A percentile compares a stretch with the other conserved stretches of the same genome.
Conservation (phyloP, 2,113 vertebrate genomes). For the Rhodinocichla rosea region DNA sequence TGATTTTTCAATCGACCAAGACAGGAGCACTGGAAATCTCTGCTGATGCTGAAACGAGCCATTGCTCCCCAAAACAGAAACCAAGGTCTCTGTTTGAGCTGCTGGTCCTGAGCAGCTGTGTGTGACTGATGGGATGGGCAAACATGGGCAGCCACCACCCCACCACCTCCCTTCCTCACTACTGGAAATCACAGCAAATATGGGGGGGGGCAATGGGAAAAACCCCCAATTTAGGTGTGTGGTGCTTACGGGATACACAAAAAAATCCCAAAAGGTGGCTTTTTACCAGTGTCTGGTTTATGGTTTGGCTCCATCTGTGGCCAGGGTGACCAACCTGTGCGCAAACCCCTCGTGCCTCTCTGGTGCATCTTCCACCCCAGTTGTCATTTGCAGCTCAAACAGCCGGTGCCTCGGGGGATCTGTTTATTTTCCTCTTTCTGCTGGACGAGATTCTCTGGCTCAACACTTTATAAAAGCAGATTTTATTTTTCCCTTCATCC, state of each 20-base stretch:
- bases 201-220: background rate
- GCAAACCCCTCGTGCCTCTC: background rate
- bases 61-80: background rate
- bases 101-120: accelerated
- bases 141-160: background rate
- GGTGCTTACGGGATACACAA: accelerated
- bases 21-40: background rate
- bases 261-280: accelerated
- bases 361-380: background rate
- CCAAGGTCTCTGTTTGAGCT: accelerated
- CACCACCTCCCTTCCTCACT: background rate
- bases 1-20: background rate
- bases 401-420: background rate
- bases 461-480: constrained; percentile 1
- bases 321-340: background rate
- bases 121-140: background rate
- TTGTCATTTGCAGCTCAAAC: background rate
- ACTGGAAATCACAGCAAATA: background rate
- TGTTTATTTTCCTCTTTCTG: constrained; percentile 6
- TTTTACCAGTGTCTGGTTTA: background rate
- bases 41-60: background rate
- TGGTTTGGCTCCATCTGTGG: accelerated
- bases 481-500: constrained; percentile 29
- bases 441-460: background rate
- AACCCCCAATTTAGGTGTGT: accelerated